Base-by-base conservation (phyloP, 2,797 vertebrate species). In the Tauraco hartlaubi region DNA sequence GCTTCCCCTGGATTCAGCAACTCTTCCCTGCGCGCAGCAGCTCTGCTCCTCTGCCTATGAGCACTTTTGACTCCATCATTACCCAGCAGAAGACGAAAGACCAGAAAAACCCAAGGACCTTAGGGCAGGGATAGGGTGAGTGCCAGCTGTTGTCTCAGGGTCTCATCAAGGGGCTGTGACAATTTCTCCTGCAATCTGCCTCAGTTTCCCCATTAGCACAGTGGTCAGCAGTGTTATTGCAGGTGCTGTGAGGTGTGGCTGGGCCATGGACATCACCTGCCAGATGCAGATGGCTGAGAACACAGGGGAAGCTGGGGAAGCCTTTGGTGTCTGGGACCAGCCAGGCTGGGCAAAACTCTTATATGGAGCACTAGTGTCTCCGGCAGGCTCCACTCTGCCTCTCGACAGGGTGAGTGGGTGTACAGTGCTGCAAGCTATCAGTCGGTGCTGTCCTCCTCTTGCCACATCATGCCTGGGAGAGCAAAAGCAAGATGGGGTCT, bases 401-500 rank as follows among this genome's bases (percentile, higher is more conserved):
- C 39, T 19, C 29, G 26, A 52, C 19, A 64, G 43, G 29, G 12
- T 19, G 19, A 85, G 66, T 6, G 46, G 25, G 12, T 41, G 7
- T 26, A 41, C 1, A 3, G 61, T 19, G 41, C 66, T 54, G 51
- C 2, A 7, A 93, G 41, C 71, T 54, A 51, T 31, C 46, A 29
- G n/a, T 33, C 2, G 4, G 16, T 46, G 51, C 46, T 31, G 6
- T 62, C 31, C n/a, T 56, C 13, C 49, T 63, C 37, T 26, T 41
- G 23, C 33, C 4, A 3, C 1, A 2, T 46, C 9, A 15, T 39
- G 58, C 12, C 17, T 68, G 46, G n/a, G 55, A 91, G 0, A 59
- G 9, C 41, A 81, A 64, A 78, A 84, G 14, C 0, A 0, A 82
- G 35, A 31, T 1, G 5, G 0, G 0, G 5, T 1, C 28, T 33